phyloP scores from a whole-genome alignment of 2,797 vertebrate genomes.

The Peromyscus attwateri region DNA sequence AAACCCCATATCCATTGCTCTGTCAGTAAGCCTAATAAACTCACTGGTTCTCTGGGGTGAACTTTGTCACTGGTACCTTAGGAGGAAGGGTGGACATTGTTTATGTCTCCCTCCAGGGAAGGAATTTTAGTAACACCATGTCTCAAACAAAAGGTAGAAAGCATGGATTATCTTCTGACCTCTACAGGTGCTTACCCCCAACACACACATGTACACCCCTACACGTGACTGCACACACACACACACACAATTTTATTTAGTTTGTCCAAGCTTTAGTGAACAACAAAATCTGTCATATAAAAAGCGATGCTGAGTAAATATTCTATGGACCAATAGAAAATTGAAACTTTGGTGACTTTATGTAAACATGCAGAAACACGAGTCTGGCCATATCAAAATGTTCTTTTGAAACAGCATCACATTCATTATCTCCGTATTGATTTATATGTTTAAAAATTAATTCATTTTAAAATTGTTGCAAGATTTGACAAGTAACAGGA shows the following conservation, averaged over 20 bases:
- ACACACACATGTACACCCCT: neutral
- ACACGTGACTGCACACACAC: neutral
- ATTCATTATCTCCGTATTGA: neutral
- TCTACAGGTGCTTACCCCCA: neutral
- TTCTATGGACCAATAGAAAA: neutral
- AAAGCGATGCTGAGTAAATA: neutral
- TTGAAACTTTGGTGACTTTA: neutral
- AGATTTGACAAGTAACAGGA: neutral
- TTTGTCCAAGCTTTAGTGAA: neutral
- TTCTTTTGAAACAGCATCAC: slow-evolving; percentile 28
- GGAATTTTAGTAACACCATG: neutral
- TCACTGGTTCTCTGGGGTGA: neutral
- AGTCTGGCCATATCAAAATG: neutral
- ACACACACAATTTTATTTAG: slow-evolving; percentile 30
- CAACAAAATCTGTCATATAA: neutral
- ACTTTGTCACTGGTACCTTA: neutral
- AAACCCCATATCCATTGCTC: neutral
- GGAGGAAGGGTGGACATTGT: neutral
- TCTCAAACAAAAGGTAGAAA: neutral
- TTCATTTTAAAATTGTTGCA: slow-evolving; percentile 1
- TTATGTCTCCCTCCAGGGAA: neutral
- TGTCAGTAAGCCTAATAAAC: neutral
- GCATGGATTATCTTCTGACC: neutral
- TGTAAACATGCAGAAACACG: neutral
- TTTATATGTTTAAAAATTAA: neutral